Percentiles rank a stretch among this genome's conserved stretches.
Conservation (phyloP, 1,140 invertebrate species). For the Mycetomoellerius zeteki region DNA sequence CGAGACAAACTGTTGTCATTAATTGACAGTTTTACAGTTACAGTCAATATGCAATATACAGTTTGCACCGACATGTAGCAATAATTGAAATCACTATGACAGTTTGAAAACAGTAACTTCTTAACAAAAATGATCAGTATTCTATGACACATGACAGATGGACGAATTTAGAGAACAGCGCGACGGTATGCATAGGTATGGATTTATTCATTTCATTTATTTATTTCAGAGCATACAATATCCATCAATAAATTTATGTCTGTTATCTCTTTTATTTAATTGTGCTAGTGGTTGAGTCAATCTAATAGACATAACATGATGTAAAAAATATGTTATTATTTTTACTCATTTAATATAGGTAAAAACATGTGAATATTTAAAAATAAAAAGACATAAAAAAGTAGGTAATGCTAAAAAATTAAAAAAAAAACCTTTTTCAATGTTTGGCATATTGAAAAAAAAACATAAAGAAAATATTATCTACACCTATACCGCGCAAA, state of each 20-base stretch:
- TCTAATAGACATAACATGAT: too few species aligned
- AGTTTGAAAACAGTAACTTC: background rate
- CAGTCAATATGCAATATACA: constrained; percentile 8
- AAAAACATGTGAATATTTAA: background rate
- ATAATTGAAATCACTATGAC: constrained; percentile 14
- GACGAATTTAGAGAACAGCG: background rate
- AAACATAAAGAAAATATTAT: background rate
- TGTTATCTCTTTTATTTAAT: too few species aligned
- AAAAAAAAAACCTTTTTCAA: background rate
- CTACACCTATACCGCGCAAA: background rate
- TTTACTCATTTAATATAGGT: background rate
- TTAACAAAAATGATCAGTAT: constrained; percentile 21
- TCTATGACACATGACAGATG: background rate
- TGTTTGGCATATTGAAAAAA: background rate
- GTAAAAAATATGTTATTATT: background rate
- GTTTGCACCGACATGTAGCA: background rate
- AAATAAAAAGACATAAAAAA: background rate
- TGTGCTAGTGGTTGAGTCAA: too few species aligned
- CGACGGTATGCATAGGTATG: background rate
- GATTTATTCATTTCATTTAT: background rate
- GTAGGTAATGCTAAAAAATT: background rate
- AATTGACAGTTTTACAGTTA: constrained; percentile 66
- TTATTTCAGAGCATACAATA: background rate
- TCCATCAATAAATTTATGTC: background rate
- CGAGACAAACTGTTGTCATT: constrained; percentile 49